These are phyloP conservation scores for Clitarchus hookeri DNA, from an alignment of 2,888 invertebrate genomes.

Conservation along the genomic window DNA sequence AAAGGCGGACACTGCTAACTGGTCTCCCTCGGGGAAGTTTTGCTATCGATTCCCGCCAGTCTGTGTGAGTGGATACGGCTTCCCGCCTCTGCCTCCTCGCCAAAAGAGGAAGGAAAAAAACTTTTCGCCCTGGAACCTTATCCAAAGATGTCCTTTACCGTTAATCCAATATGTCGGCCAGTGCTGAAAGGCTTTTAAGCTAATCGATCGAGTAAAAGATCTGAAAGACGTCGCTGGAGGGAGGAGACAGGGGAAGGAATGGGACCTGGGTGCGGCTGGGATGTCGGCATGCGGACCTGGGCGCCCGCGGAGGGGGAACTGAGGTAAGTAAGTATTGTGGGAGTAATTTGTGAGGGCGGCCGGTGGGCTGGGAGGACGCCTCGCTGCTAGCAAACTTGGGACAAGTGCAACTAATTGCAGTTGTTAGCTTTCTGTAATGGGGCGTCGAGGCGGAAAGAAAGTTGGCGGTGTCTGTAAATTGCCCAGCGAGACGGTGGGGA, in stretches of 20 bases:
- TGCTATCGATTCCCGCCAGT: background rate
- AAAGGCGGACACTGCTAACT: background rate
- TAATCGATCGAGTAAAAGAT: slow-evolving; percentile 14
- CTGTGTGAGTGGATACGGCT: background rate
- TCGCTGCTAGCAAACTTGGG: background rate
- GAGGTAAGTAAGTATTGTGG: slow-evolving; percentile 11
- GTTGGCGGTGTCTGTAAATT: background rate
- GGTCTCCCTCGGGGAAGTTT: background rate
- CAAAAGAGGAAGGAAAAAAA: background rate
- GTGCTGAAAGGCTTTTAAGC: slow-evolving; percentile 14
- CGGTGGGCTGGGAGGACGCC: background rate
- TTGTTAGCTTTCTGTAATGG: slow-evolving; percentile 4
- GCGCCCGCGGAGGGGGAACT: background rate
- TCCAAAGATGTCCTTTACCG: slow-evolving; percentile 14
- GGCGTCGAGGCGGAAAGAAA: background rate
- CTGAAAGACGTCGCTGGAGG: too few species aligned
- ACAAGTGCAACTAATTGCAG: slow-evolving; percentile 14
- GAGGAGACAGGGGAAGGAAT: background rate
- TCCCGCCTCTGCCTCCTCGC: background rate
- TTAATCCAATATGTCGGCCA: slow-evolving; percentile 14
- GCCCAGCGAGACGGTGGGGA: background rate
- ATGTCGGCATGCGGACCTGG: background rate
- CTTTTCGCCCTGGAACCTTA: background rate
- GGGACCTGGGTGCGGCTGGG: background rate
- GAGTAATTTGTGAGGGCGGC: background rate